Percentiles rank a stretch among this genome's conserved stretches.
Evolutionary conservation across 92 coral and sea anemone species (phyloP).

Genomic region (Paragorgia papillata): DNA sequence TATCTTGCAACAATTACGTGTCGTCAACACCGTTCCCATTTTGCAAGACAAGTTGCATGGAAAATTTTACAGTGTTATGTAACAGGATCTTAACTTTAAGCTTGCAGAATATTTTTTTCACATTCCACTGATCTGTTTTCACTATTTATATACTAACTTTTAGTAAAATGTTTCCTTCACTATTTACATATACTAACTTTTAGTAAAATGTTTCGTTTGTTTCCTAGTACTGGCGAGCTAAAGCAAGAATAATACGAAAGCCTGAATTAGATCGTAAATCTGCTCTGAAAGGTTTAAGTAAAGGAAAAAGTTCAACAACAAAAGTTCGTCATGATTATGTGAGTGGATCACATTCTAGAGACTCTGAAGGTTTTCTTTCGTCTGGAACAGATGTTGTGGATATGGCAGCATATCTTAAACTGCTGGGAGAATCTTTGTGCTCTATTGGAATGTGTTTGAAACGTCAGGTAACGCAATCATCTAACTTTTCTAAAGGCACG

Average conservation of each 20-base stretch:
- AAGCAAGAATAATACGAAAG: constrained; percentile 70
- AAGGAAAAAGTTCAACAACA: neutral
- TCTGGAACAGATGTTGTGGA: constrained; percentile 75
- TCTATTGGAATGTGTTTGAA: constrained; percentile 80
- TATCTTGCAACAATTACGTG: no score
- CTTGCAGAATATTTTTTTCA: no score
- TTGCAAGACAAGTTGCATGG: no score
- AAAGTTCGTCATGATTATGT: constrained; percentile 7
- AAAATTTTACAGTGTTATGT: no score
- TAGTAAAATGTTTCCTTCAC: no score
- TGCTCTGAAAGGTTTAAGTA: neutral
- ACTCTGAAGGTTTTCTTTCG: neutral
- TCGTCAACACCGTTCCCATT: no score
- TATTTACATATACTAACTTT: no score
- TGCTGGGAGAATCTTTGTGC: constrained; percentile 89
- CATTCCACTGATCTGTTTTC: no score
- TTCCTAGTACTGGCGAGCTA: constrained; percentile 75
- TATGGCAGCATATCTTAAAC: constrained; percentile 91
- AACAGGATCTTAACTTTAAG: no score
- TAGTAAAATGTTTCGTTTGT: neutral
- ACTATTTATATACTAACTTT: no score
- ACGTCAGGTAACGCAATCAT: constrained; percentile 70
- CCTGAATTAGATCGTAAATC: neutral
- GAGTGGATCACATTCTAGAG: constrained; percentile 11
- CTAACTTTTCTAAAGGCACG: neutral